Percentiles rank a stretch among this genome's conserved stretches.
Evolutionary conservation across 2,113 vertebrate genomes (phyloP).

Genomic region (Salvelinus alpinus): DNA sequence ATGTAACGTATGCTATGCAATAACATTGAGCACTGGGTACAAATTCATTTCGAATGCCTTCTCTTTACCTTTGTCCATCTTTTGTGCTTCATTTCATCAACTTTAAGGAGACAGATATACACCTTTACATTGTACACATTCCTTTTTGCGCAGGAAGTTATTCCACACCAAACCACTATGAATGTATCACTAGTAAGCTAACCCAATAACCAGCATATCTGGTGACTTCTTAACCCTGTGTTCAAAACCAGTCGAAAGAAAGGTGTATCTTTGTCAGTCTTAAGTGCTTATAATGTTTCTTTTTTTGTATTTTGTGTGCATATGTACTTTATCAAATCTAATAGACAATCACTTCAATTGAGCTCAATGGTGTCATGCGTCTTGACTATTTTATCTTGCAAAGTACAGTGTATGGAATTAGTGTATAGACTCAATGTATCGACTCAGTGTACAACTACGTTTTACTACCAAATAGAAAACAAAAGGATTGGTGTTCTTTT

Average conservation of each 20-base stretch:
- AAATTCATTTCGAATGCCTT: conserved; percentile 42
- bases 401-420: conserved; percentile 28
- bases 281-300: not conserved
- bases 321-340: conserved; percentile 55
- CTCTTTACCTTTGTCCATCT: conserved; percentile 34
- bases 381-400: not conserved
- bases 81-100: conserved; percentile 18
- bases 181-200: conserved; percentile 44
- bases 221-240: conserved; percentile 8
- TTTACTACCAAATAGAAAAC: conserved; percentile 17
- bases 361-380: conserved; percentile 35
- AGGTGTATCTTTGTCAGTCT: conserved; percentile 22
- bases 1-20: conserved; percentile 30
- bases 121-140: conserved; percentile 31
- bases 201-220: conserved; percentile 26
- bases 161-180: conserved; percentile 47
- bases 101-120: not conserved
- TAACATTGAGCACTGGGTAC: conserved; percentile 60
- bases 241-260: not conserved
- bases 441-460: not conserved
- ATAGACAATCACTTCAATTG: conserved; percentile 55
- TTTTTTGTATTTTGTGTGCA: conserved; percentile 36
- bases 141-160: conserved; percentile 55
- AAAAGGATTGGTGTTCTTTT: conserved; percentile 20
- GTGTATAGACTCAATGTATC: not conserved